Percentiles rank a stretch among this genome's conserved stretches.
Evolutionary conservation across 2,797 vertebrate genomes (phyloP).

Genomic region (Toxotes lorentzi): DNA sequence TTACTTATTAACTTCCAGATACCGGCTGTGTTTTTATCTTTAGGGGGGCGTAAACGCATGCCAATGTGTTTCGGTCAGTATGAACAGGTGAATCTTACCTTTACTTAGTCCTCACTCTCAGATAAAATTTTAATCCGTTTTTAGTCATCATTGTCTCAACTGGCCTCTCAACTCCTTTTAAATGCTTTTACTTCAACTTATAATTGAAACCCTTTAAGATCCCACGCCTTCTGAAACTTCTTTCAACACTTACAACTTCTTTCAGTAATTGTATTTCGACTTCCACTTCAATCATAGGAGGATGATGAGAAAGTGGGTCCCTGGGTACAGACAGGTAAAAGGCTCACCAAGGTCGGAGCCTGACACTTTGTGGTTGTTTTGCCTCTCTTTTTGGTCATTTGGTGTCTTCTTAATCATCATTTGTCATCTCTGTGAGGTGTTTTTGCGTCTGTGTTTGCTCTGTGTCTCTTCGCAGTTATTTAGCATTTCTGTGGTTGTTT

Average conservation of each 20-base stretch:
- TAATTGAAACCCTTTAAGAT: background rate
- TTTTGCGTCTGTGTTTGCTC: no score
- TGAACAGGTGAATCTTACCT: slow-evolving; percentile 7
- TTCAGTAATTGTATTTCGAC: background rate
- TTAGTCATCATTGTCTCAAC: background rate
- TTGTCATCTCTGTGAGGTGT: background rate
- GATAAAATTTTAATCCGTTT: background rate
- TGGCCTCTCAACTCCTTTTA: background rate
- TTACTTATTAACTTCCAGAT: slow-evolving; percentile 68
- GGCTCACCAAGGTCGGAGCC: background rate
- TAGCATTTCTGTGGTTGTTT: background rate
- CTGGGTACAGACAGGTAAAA: background rate
- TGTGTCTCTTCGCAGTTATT: no score
- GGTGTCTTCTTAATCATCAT: background rate
- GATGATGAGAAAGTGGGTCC: background rate
- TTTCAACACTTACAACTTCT: background rate
- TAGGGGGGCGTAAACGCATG: slow-evolving; percentile 11
- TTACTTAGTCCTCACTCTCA: background rate
- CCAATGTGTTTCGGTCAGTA: slow-evolving; percentile 40
- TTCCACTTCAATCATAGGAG: background rate
- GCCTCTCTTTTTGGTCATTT: background rate
- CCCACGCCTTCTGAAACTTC: background rate
- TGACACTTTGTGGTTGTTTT: no score
- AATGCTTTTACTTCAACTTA: background rate
- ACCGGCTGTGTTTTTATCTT: slow-evolving; percentile 17